A percentile compares a stretch with the other conserved stretches of the same genome.
Evolutionary conservation across 2,888 invertebrate species (phyloP).

Genomic region (Tetranychus truncatus): DNA sequence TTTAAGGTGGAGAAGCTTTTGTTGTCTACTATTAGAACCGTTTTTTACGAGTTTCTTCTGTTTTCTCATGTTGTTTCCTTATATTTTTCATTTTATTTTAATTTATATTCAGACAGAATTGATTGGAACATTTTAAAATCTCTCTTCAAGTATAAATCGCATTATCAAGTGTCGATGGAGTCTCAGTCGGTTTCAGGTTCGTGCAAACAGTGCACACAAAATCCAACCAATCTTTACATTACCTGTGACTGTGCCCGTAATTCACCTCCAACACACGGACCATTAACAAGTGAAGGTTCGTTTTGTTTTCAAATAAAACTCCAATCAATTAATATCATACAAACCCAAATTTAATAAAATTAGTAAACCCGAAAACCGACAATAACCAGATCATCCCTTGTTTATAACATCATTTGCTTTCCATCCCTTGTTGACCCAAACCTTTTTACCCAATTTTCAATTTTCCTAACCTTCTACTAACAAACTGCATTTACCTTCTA

Average conservation of each 20-base stretch:
- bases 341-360: no score
- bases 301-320: background rate
- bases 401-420: no score
- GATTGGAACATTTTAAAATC: no score
- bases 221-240: background rate
- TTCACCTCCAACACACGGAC: background rate
- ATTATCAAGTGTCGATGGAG: background rate
- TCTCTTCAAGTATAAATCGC: background rate
- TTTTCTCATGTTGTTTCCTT: no score
- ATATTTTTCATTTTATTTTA: no score
- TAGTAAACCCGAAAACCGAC: no score
- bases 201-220: constrained; percentile 2
- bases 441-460: background rate
- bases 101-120: no score
- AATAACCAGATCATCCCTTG: no score
- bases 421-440: background rate
- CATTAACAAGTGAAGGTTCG: constrained; percentile 1
- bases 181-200: constrained; percentile 8
- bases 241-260: constrained; percentile 6
- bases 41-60: no score
- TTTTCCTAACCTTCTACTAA: background rate
- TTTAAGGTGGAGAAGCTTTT: no score
- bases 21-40: no score
- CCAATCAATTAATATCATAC: no score
- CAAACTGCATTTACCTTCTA: background rate